Evolutionary conservation across 2,113 vertebrate genomes (phyloP), one percentile per base, ranked within the genome.

Genomic region (Apeltes quadracus): DNA sequence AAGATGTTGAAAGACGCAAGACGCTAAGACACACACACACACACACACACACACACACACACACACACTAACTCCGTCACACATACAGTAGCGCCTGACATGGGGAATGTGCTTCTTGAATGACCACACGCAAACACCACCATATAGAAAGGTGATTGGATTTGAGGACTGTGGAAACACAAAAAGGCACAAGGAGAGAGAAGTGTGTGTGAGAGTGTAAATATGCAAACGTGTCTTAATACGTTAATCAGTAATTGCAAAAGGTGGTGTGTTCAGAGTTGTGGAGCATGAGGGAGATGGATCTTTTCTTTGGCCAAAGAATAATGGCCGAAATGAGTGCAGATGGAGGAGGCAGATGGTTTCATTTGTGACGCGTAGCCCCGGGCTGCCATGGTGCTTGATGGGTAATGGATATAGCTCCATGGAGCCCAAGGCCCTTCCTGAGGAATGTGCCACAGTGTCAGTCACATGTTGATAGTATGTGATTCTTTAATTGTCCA

Each of bases 291-390:
- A 62, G 58, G 58, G 55, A 56, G 56, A 70, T 85, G 65, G 69
- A 86, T 69, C 79, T 81, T 84, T 85, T 85, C n/a, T 29, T 83
- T 91, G 89, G 90, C 85, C 54, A 58, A 80, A 87, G 75, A 88
- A 88, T 89, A 87, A 91, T 91, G 85, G 91, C 90, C 82, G 91
- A 93, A 92, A 90, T 75, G 88, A 82, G 79, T 90, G 78, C 93
- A 93, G 93, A 93, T 94, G 93, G 93, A 86, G 72, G 76, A 92
- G 90, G 91, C 93, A 94, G 93, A 94, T 94, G 93, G 93, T 91
- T 93, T 91, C 87, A 91, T 91, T 93, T 92, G 86, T 88, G 90
- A 93, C 89, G 88, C 87, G 84, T 84, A 88, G 88, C 88, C 79
- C 78, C 85, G 89, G 85, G 85, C 90, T 87, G 87, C 83, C 67